Percentiles rank a stretch among this genome's conserved stretches.
These are phyloP conservation scores for Branchipolynoe longqiensis DNA, from an alignment of 2,888 invertebrate genomes.

Conservation along the genomic window DNA sequence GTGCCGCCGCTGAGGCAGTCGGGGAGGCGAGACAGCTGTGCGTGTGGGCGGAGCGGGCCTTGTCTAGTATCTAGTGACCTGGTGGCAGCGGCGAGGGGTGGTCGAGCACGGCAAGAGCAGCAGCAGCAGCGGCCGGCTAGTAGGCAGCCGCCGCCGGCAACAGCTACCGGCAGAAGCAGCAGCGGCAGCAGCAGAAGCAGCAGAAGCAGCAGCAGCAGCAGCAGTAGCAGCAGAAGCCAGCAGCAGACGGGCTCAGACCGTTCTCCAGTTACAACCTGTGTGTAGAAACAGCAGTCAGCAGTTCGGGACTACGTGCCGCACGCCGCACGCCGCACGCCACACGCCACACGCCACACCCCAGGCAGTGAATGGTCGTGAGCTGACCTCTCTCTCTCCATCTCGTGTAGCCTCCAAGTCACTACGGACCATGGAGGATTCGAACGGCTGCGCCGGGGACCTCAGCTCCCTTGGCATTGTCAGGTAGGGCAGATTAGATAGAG, in stretches of 20 bases:
- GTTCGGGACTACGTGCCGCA: neutral
- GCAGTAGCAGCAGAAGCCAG: constrained; percentile 14
- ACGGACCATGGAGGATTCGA: constrained; percentile 37
- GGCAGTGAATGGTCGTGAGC: neutral
- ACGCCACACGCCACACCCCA: neutral
- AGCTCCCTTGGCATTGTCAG: constrained; percentile 44
- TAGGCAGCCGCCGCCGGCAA: neutral
- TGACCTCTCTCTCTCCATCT: neutral
- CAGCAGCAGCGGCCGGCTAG: neutral
- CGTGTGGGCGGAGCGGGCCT: neutral
- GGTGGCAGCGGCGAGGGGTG: constrained; percentile 4
- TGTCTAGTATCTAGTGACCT: constrained; percentile 42
- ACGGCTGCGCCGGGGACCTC: constrained; percentile 29
- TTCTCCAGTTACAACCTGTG: constrained; percentile 5
- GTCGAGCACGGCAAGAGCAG: constrained; percentile 20
- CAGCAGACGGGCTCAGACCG: constrained; percentile 9
- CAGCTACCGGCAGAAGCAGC: neutral
- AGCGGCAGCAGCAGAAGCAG: neutral
- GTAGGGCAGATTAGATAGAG: no score
- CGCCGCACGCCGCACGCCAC: neutral
- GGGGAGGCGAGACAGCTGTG: no score
- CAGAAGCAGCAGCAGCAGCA: neutral
- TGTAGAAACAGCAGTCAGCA: constrained; percentile 1
- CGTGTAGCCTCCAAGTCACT: neutral
- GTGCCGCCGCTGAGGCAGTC: constrained; percentile 25